Base-by-base conservation (phyloP, 1,140 invertebrate genomes). In the Drosophila punjabiensis region DNA sequence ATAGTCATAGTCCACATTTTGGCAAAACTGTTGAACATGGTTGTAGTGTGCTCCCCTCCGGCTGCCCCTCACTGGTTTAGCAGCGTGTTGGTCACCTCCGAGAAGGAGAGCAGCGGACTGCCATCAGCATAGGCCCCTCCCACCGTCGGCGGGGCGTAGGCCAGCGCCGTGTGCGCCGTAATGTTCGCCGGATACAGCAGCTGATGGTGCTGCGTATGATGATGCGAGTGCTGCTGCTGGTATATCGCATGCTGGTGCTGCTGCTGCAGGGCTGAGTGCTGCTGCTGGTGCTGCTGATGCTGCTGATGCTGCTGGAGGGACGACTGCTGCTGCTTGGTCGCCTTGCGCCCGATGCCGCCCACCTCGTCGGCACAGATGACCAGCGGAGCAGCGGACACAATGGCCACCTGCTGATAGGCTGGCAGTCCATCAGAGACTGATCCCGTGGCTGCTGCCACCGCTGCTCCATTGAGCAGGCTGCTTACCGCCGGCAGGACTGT, bases 101-200 rank as follows among this genome's bases (percentile, higher is more conserved):
- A 96, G 95, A 96, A 96, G 94, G 96, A 96, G 95, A 96, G 88
- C 95, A 97, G 83, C 95, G 96, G 96, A 96, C 96, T 96, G 94
- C 95, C 95, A 94, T 96, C 95, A 94, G 95, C 94, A 93, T 96
- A 95, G 94, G 94, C 94, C 6, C 81, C 87, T 14, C 70, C 77
- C 53, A 56, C 77, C 14, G 87, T 41, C 8, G 84, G 82, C 37
- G 92, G 87, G 30, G 91, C 92, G 59, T 93, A 93, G 28, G 92
- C 83, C 47, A 92, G 58, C 0, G 92, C 87, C 50, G 91, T 94
- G 92, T 94, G 94, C 89, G 94, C 94, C 92, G 94, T 94, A 35
- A 93, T 93, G 45, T 92, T 93, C 62, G 92, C 82, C 79, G 92
- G 94, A 76, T 88, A 94, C 43, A 80, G 73, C 60, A 77, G n/a